Base-by-base conservation (phyloP, 2,113 vertebrate species). In the Pogonocichla stellata region DNA sequence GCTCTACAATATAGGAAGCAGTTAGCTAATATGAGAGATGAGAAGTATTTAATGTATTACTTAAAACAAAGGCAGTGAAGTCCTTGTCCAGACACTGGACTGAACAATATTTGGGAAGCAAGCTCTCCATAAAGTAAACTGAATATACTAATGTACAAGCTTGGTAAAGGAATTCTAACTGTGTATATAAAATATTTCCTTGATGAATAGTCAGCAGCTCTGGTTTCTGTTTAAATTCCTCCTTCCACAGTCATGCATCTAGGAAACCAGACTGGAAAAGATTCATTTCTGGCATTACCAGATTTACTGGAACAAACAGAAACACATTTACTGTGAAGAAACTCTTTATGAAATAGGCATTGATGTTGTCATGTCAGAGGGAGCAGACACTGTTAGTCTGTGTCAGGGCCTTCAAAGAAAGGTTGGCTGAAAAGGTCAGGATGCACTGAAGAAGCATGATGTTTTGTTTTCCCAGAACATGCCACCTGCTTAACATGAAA, bases 171-270 rank as follows among this genome's bases (percentile, higher is more conserved):
- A 96, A 90, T 90, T 69, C 75, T 95, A 67, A 51, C 71, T 84
- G 80, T 95, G 91, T 95, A 86, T 86, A 33, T 90, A 92, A 95
- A 93, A 90, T 78, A 29, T 91, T 98, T 97, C 95, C 93, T 91
- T 95, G 92, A 96, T 88, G 92, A 96, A 86, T 69, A 95, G 67
- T 92, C 79, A 86, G 54, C 16, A 36, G 77, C 79, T 96, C 97
- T 98, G 98, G 43, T 95, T 96, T 98, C 80, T 96, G 95, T 98
- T 98, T 97, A 96, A 97, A 97, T 97, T 97, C 93, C 78, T 97
- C 65, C 64, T 88, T 86, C 87, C 77, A 51, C 33, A 77, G 67
- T 95, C 86, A 95, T 56, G 50, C 57, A 51, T 94, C 75, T 94
- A 93, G 80, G 66, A 94, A 89, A 89, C 23, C 56, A 78, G 51